Conservation (phyloP, 2,797 vertebrate genomes). For the Manis pentadactyla region DNA sequence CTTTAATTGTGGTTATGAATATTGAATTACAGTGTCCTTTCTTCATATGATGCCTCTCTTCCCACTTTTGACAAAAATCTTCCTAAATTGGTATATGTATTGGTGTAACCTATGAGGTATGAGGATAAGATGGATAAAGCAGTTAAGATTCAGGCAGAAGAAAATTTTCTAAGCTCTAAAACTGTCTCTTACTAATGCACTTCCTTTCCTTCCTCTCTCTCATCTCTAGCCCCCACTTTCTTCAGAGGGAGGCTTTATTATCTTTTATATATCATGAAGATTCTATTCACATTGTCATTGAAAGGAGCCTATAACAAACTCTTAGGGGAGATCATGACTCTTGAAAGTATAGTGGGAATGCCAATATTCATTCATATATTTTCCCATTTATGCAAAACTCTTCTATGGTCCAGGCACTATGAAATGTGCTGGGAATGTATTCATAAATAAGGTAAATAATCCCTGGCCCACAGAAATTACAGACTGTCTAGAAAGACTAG, state of each 20-base stretch:
- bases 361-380: background rate
- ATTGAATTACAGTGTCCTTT: background rate
- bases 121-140: background rate
- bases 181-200: background rate
- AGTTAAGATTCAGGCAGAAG: background rate
- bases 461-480: background rate
- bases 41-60: background rate
- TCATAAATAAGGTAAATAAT: background rate
- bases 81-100: background rate
- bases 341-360: background rate
- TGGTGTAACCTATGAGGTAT: background rate
- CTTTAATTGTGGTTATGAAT: background rate
- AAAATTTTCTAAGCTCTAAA: background rate
- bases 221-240: background rate
- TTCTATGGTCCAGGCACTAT: background rate
- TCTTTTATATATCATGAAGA: background rate
- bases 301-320: background rate
- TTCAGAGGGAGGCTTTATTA: background rate
- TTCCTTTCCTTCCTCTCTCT: background rate
- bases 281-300: background rate
- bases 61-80: background rate
- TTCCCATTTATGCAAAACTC: conserved; percentile 9
- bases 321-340: background rate
- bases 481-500: background rate
- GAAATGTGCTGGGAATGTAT: background rate